phyloP scores from a whole-genome alignment of 2,888 invertebrate genomes.

The Girardia tigrina region DNA sequence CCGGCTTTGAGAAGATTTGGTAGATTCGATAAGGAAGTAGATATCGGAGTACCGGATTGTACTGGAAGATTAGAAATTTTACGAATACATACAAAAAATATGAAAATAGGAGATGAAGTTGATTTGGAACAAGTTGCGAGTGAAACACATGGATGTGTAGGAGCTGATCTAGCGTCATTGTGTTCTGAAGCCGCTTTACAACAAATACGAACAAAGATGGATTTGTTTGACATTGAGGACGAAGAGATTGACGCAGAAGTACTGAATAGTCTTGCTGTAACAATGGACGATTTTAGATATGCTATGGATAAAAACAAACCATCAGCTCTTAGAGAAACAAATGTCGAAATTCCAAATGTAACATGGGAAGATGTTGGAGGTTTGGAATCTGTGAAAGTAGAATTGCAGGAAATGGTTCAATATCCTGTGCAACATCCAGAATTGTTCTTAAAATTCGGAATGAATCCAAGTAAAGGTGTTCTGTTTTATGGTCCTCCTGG shows the following conservation, averaged over 20 bases:
- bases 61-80: slow-evolving; percentile 90
- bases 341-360: slow-evolving; percentile 94
- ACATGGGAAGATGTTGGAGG: slow-evolving; percentile 96
- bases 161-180: slow-evolving; percentile 90
- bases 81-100: slow-evolving; percentile 97
- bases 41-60: slow-evolving; percentile 97
- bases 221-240: slow-evolving; percentile 94
- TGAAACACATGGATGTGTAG: slow-evolving; percentile 96
- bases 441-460: slow-evolving; percentile 98
- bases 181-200: slow-evolving; percentile 98
- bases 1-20: slow-evolving; percentile 87
- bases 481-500: slow-evolving; percentile 94
- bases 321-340: slow-evolving; percentile 90
- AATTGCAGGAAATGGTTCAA: slow-evolving; percentile 39
- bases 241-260: slow-evolving; percentile 98
- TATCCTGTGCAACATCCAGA: slow-evolving; percentile 99
- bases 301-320: slow-evolving; percentile 99
- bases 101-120: slow-evolving; percentile 92
- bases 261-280: slow-evolving; percentile 84
- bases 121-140: slow-evolving; percentile 74
- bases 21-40: slow-evolving; percentile 94
- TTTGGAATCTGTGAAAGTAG: slow-evolving; percentile 71
- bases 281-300: slow-evolving; percentile 72
- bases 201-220: slow-evolving; percentile 99
- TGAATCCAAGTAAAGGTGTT: slow-evolving; percentile 96